These are phyloP conservation scores for Tauraco hartlaubi DNA, from an alignment of 2,797 vertebrate species.

Conservation along the genomic window DNA sequence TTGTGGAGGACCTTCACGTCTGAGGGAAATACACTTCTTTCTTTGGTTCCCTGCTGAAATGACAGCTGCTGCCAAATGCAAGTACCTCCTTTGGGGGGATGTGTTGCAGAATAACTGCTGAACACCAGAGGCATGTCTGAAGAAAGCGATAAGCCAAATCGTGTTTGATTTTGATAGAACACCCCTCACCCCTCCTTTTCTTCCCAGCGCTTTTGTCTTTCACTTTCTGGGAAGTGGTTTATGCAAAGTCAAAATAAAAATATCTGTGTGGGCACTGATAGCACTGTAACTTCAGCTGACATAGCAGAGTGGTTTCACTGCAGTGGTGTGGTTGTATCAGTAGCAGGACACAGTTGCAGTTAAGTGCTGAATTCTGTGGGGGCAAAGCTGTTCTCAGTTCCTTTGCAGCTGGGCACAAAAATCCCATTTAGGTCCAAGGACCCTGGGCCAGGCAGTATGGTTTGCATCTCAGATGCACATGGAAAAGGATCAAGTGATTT, in stretches of 20 bases:
- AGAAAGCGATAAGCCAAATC: neutral
- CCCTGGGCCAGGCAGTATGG: neutral
- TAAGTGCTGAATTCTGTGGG: neutral
- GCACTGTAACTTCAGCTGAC: neutral
- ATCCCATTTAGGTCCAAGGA: neutral
- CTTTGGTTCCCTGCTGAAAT: neutral
- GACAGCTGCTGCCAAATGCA: neutral
- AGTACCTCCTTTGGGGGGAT: neutral
- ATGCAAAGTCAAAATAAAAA: conserved; percentile 6
- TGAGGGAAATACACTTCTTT: neutral
- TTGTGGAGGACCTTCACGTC: neutral
- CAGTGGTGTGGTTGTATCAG: neutral
- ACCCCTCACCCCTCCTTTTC: neutral
- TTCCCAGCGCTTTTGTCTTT: neutral
- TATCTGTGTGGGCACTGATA: neutral
- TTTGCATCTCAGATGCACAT: neutral
- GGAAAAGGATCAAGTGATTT: neutral
- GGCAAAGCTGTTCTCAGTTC: neutral
- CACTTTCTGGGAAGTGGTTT: neutral
- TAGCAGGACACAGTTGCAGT: neutral
- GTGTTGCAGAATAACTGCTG: neutral
- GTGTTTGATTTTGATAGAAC: neutral
- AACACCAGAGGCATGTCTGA: neutral
- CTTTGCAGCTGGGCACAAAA: neutral
- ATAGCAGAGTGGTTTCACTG: neutral